These are phyloP conservation scores for Crossocerus cetratus DNA, from an alignment of 2,888 invertebrate genomes.

Conservation along the genomic window DNA sequence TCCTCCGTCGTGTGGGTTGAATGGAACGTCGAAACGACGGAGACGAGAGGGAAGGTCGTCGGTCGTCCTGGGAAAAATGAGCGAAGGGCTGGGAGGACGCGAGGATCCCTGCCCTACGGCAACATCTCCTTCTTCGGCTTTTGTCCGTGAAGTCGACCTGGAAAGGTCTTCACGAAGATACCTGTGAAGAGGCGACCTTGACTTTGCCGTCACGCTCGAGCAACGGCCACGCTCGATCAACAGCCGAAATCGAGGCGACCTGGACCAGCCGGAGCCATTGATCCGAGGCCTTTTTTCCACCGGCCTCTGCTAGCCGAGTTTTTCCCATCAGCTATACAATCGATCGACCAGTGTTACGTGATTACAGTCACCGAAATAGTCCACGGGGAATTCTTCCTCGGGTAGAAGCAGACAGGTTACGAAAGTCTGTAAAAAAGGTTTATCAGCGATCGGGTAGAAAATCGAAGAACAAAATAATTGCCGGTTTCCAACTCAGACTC, in stretches of 20 bases:
- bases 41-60: not conserved
- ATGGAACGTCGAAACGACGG: not conserved
- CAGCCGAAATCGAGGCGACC: constrained; percentile 5
- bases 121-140: constrained; percentile 13
- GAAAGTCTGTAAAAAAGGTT: too few relatives aligned
- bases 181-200: constrained; percentile 66
- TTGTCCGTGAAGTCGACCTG: constrained; percentile 1
- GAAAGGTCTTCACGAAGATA: constrained; percentile 42
- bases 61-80: too few relatives aligned
- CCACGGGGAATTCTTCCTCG: too few relatives aligned
- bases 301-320: not conserved
- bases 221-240: constrained; percentile 41
- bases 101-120: too few relatives aligned
- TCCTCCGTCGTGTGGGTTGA: not conserved
- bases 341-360: not conserved
- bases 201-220: constrained; percentile 34
- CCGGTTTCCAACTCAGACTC: too few relatives aligned
- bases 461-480: too few relatives aligned
- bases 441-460: too few relatives aligned
- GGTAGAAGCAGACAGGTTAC: too few relatives aligned
- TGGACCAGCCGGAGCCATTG: not conserved
- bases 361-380: too few relatives aligned
- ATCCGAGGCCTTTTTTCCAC: not conserved
- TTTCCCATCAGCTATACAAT: not conserved
- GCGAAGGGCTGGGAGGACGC: too few relatives aligned